Base-by-base conservation (phyloP, 2,888 invertebrate genomes). In the Bursaphelenchus okinawaensis region DNA sequence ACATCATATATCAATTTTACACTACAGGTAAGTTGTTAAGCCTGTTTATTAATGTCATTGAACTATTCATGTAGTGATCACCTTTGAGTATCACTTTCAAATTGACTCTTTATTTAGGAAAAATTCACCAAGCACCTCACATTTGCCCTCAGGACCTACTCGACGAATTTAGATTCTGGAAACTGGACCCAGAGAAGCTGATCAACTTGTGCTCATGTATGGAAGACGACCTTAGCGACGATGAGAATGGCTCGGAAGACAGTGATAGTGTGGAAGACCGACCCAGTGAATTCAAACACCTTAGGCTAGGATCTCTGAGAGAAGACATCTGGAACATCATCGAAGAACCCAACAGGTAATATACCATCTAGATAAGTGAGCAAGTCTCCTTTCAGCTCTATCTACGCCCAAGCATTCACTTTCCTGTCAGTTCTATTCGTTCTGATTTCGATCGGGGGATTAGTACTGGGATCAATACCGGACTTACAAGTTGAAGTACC, bases 121-220 rank as follows among this genome's bases (percentile, higher is more conserved):
- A 56, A 26, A 78, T 78, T 40, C 82, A 83, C 63, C 78, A 84
- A 55, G 84, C 85, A 0, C 78, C 84, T 0, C 84, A 85, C 64
- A 82, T 85, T 12, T 84, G 85, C 26, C 79, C 83, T 20, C 84
- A 84, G 63, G 83, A 84, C 27, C 84, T 85, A 63, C 71, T 84
- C 9, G 83, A 83, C 56, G 85, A 85, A 68, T 74, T 85, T 4
- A 77, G 83, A 50, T 85, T 84, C 69, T 85, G 79, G 79, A 63
- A 69, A 55, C 73, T 80, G 50, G 65, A 69, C 12, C 68, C 72
- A 19, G 71, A 72, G 19, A 31, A 67, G n/a, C 63, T 50, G 12
- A 16, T 59, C 55, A 16, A 59, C 50, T 20, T 9, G 9, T n/a
- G 60, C 31, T 9, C 40, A n/a, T 27, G 29, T 58, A 12, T 40